Conservation (phyloP, 2,888 invertebrate genomes). For the Polylopha cassiicola region DNA sequence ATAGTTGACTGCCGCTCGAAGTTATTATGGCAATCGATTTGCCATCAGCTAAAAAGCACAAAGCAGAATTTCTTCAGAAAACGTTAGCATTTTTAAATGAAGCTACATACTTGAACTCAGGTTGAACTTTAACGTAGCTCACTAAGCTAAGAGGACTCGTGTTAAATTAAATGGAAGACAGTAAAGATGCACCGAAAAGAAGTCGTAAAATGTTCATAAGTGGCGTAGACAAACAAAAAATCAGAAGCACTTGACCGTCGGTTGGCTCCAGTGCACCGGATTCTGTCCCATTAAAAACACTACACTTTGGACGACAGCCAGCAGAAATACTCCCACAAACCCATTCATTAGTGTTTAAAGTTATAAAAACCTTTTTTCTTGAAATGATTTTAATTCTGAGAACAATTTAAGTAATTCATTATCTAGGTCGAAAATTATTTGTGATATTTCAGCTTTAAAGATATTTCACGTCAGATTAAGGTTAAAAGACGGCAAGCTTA, state of each 20-base stretch:
- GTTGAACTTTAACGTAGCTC: neutral
- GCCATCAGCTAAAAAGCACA: conserved; percentile 15
- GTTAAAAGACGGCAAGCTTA: too few relatives aligned
- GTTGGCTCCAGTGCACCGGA: conserved; percentile 47
- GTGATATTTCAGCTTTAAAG: too few relatives aligned
- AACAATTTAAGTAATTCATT: too few relatives aligned
- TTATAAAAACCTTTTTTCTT: conserved; percentile 57
- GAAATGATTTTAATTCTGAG: conserved; percentile 54
- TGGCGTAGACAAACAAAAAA: conserved; percentile 24
- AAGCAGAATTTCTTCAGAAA: conserved; percentile 9
- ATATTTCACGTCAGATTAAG: too few relatives aligned
- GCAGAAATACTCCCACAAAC: conserved; percentile 49
- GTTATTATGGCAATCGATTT: conserved; percentile 18
- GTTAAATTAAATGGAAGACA: conserved; percentile 9
- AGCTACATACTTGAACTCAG: conserved; percentile 1
- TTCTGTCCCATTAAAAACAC: conserved; percentile 63
- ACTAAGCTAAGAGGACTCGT: neutral
- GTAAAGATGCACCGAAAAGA: conserved; percentile 14
- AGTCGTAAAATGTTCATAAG: conserved; percentile 17
- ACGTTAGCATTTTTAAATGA: conserved; percentile 7
- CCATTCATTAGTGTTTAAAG: conserved; percentile 66
- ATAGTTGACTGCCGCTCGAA: conserved; percentile 9
- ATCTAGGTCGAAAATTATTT: too few relatives aligned
- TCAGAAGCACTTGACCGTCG: conserved; percentile 53
- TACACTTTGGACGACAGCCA: conserved; percentile 70